phyloP scores from a whole-genome alignment of 2,888 invertebrate genomes.

The Yponomeuta sedellus region DNA sequence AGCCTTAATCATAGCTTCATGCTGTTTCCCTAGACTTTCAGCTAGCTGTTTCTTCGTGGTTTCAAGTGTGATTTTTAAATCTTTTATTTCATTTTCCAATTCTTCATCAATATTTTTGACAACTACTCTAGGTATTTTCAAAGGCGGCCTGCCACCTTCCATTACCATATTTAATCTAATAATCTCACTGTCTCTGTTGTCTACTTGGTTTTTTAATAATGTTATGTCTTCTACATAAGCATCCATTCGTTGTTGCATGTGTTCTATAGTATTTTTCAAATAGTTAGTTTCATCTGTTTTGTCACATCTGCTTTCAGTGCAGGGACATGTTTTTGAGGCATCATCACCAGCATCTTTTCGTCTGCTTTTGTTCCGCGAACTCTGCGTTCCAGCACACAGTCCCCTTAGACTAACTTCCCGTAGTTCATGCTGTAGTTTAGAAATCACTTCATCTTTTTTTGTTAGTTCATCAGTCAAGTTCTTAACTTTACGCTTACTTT shows the following conservation, averaged over 20 bases:
- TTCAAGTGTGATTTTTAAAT: slow-evolving; percentile 77
- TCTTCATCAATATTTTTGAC: slow-evolving; percentile 62
- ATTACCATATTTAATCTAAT: slow-evolving; percentile 80
- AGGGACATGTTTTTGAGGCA: slow-evolving; percentile 41
- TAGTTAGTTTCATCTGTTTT: slow-evolving; percentile 59
- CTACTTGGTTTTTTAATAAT: slow-evolving; percentile 56
- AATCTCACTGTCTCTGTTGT: slow-evolving; percentile 82
- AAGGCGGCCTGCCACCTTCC: slow-evolving; percentile 83
- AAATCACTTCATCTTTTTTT: slow-evolving; percentile 65
- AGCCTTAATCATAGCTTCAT: slow-evolving; percentile 88
- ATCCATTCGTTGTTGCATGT: slow-evolving; percentile 23
- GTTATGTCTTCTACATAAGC: slow-evolving; percentile 54
- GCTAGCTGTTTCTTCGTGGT: slow-evolving; percentile 62
- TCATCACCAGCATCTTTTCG: slow-evolving; percentile 44
- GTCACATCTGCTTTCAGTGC: slow-evolving; percentile 37
- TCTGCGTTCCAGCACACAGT: slow-evolving; percentile 62
- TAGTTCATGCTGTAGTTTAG: slow-evolving; percentile 60
- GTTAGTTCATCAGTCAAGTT: slow-evolving; percentile 78
- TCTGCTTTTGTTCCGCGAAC: slow-evolving; percentile 59
- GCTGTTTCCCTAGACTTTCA: slow-evolving; percentile 80
- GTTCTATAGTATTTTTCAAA: background rate
- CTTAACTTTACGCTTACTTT: slow-evolving; percentile 78
- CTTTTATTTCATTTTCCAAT: slow-evolving; percentile 76
- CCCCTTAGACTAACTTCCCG: slow-evolving; percentile 63
- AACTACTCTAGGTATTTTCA: slow-evolving; percentile 38